Conservation (phyloP, 1,140 invertebrate genomes). For the Eurytemora carolleeae region DNA sequence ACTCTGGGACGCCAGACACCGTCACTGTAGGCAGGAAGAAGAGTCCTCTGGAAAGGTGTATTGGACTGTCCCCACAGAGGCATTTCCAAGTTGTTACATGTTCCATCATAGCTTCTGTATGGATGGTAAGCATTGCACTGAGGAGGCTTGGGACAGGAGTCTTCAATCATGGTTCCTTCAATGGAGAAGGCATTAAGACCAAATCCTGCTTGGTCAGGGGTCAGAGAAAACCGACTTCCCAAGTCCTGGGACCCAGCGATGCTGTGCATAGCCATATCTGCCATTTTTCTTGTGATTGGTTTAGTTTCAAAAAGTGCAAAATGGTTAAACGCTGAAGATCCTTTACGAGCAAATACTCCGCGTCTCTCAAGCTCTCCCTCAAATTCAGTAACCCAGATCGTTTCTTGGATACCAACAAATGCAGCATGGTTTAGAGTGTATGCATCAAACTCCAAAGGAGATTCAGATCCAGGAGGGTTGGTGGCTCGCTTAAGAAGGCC, state of each 20-base stretch:
- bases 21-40: conserved; percentile 20
- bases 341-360: not conserved
- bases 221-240: not conserved
- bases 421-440: not conserved
- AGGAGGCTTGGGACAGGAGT: not conserved
- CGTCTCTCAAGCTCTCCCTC: not conserved
- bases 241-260: not conserved
- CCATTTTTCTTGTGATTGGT: not conserved
- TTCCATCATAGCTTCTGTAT: conserved; percentile 56
- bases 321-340: not conserved
- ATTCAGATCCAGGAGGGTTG: not conserved
- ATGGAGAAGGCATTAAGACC: not conserved
- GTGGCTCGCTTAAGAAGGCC: not conserved
- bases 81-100: conserved; percentile 57
- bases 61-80: conserved; percentile 50
- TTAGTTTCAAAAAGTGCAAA: not conserved
- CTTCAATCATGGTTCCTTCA: not conserved
- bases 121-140: not conserved
- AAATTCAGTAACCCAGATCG: not conserved
- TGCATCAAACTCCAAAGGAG: not conserved
- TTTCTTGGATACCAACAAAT: not conserved
- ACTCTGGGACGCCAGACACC: conserved; percentile 43
- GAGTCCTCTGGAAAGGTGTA: conserved; percentile 41
- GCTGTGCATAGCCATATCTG: not conserved
- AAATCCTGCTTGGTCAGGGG: not conserved